Conservation (phyloP, 37 sponge, comb jelly and placozoan species). For the Hexactinellida sp. region DNA sequence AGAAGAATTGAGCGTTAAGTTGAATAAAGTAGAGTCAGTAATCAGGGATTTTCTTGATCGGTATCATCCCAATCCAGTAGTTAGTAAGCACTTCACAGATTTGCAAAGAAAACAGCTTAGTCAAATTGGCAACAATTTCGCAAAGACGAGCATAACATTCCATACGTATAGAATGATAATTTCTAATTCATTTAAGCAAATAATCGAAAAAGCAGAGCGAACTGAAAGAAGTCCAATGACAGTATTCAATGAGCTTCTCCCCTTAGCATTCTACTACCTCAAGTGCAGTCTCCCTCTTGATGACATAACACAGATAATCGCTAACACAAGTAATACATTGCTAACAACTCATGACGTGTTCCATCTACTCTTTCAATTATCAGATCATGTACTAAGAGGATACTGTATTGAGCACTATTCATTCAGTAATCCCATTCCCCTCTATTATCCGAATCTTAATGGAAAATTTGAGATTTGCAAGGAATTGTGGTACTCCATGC, state of each 20-base stretch:
- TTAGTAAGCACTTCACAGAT: not conserved
- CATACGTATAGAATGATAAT: conserved; percentile 2
- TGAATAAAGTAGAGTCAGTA: not conserved
- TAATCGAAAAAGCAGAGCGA: not conserved
- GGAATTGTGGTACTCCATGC: not conserved
- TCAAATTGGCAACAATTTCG: not conserved
- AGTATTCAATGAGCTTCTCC: not conserved
- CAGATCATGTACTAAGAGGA: not conserved
- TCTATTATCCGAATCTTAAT: not conserved
- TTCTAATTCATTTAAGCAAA: not conserved
- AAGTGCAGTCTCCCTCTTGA: not conserved
- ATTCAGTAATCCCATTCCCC: not conserved
- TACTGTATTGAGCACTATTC: not conserved
- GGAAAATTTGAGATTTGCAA: not conserved
- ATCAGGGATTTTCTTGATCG: not conserved
- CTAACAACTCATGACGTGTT: not conserved
- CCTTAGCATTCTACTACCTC: not conserved
- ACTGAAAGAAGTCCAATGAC: not conserved
- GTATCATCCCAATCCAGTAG: not conserved
- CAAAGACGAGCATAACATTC: not conserved
- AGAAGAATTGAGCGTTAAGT: not conserved
- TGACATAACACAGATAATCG: not conserved
- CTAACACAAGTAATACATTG: not conserved
- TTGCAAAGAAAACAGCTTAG: not conserved
- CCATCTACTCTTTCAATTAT: not conserved